Evolutionary conservation across 2,888 invertebrate species (phyloP).

Genomic region (Pseudococcus viburni): DNA sequence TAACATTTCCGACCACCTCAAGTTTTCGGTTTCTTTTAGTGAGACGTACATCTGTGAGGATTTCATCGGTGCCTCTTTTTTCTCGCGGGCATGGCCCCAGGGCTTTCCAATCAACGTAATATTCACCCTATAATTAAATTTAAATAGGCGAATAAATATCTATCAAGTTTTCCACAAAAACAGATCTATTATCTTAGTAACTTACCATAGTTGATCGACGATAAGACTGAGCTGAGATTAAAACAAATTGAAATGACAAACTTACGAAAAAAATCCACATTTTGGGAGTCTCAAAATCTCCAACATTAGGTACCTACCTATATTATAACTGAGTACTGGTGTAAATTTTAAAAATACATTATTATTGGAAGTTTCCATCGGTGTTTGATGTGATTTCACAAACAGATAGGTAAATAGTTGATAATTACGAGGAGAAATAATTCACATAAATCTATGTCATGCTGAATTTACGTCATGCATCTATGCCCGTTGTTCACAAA

Average conservation of each 20-base stretch:
- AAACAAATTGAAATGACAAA: background rate
- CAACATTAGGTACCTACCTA: background rate
- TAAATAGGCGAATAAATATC: no score
- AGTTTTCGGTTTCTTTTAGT: background rate
- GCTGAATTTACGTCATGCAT: no score
- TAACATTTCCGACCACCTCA: background rate
- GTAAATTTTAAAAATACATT: background rate
- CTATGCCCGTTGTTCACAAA: no score
- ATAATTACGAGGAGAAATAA: no score
- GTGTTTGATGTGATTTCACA: background rate
- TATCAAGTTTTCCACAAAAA: no score
- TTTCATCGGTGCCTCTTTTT: constrained; percentile 18
- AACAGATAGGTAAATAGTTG: background rate
- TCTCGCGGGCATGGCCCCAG: background rate
- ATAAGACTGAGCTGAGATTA: background rate
- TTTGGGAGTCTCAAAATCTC: background rate
- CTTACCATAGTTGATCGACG: background rate
- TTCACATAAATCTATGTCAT: no score
- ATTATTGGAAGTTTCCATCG: background rate
- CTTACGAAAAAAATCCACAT: background rate
- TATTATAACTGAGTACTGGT: background rate
- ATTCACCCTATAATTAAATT: background rate
- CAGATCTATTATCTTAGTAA: no score
- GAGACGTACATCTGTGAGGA: background rate
- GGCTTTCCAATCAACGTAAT: background rate